These are phyloP conservation scores for Misgurnus anguillicaudatus DNA, from an alignment of 2,113 vertebrate genomes.

Conservation along the genomic window DNA sequence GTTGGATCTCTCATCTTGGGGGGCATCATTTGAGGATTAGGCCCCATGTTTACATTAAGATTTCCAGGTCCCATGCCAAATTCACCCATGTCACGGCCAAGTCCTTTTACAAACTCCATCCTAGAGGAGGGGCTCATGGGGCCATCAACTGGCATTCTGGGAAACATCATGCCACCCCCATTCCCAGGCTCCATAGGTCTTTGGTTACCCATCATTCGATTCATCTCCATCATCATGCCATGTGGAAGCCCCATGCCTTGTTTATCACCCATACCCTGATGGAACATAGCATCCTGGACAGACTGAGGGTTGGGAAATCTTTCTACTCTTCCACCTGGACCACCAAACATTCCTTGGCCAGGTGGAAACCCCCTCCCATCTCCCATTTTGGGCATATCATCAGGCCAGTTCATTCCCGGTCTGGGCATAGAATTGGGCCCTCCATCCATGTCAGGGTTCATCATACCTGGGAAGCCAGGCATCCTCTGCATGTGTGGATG, in stretches of 20 bases:
- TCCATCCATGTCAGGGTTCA: constrained; percentile 94
- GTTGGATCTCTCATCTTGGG: constrained; percentile 89
- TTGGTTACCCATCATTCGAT: constrained; percentile 90
- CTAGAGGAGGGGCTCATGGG: constrained; percentile 94
- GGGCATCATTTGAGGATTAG: constrained; percentile 87
- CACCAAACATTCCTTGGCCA: constrained; percentile 89
- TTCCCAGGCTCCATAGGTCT: constrained; percentile 91
- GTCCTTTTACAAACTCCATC: constrained; percentile 85
- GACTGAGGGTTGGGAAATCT: constrained; percentile 94
- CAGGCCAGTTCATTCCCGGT: constrained; percentile 93
- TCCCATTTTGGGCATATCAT: constrained; percentile 94
- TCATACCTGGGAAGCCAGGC: constrained; percentile 93
- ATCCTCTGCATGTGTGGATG: constrained; percentile 91
- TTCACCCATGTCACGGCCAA: constrained; percentile 85
- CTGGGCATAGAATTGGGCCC: constrained; percentile 82
- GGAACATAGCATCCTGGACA: constrained; percentile 92
- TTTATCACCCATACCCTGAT: constrained; percentile 91
- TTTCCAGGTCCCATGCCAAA: constrained; percentile 90
- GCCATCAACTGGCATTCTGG: constrained; percentile 90
- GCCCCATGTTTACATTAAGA: constrained; percentile 81
- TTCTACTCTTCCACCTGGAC: constrained; percentile 91
- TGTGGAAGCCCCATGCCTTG: constrained; percentile 90
- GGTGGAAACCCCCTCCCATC: constrained; percentile 90
- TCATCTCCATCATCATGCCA: constrained; percentile 92
- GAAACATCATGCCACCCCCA: constrained; percentile 85